These are phyloP conservation scores for Bursaphelenchus mucronatus DNA, from an alignment of 1,140 invertebrate genomes.

Conservation along the genomic window DNA sequence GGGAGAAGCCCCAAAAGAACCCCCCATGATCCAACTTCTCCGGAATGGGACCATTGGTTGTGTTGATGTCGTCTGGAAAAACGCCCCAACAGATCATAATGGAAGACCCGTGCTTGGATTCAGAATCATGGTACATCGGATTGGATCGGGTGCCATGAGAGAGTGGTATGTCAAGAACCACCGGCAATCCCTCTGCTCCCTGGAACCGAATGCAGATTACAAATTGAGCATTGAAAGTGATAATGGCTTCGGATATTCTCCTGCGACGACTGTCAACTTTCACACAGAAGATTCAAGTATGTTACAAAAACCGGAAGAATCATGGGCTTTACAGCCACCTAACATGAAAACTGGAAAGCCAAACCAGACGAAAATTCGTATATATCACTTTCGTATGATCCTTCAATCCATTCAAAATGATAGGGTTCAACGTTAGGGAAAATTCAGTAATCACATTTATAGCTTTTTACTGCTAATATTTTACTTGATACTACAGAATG, in stretches of 20 bases:
- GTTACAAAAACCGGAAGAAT: slow-evolving; percentile 17
- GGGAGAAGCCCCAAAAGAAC: slow-evolving; percentile 43
- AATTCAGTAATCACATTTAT: too few species aligned
- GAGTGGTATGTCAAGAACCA: slow-evolving; percentile 51
- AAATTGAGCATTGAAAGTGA: slow-evolving; percentile 54
- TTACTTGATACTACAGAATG: too few species aligned
- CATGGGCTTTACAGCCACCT: not conserved
- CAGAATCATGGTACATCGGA: slow-evolving; percentile 50
- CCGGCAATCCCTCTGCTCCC: slow-evolving; percentile 39
- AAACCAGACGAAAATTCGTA: too few species aligned
- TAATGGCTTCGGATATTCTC: slow-evolving; percentile 58
- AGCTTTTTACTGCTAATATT: too few species aligned
- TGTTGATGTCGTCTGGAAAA: slow-evolving; percentile 43
- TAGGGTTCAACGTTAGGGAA: too few species aligned
- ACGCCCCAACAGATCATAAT: slow-evolving; percentile 21
- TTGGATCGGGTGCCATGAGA: slow-evolving; percentile 44
- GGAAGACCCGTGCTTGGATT: slow-evolving; percentile 42
- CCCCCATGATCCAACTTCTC: slow-evolving; percentile 44
- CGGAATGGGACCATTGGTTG: slow-evolving; percentile 46
- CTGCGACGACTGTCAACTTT: slow-evolving; percentile 37
- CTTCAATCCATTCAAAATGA: too few species aligned
- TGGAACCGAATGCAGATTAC: slow-evolving; percentile 36
- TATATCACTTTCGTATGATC: too few species aligned
- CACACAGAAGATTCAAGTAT: slow-evolving; percentile 46
- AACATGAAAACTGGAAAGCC: slow-evolving; percentile 18